Percentiles rank a stretch among this genome's conserved stretches.
Conservation (phyloP, 1,140 invertebrate species). For the Euborellia annulipes region DNA sequence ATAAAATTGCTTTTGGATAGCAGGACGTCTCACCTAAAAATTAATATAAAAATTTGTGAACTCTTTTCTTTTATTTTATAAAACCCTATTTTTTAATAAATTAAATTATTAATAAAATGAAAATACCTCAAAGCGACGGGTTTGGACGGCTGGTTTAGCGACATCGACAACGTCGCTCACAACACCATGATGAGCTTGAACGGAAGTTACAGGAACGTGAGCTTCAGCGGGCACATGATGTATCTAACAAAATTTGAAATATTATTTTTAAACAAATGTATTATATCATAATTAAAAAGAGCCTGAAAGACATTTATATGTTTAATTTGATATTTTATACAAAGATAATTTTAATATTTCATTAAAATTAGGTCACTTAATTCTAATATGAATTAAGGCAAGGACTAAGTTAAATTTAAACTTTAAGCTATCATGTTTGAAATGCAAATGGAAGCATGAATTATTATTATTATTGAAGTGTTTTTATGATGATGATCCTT, state of each 20-base stretch:
- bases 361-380: not conserved
- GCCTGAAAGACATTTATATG: slow-evolving; percentile 2
- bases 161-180: slow-evolving; percentile 29
- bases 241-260: slow-evolving; percentile 30
- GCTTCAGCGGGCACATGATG: slow-evolving; percentile 32
- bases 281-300: slow-evolving; percentile 21
- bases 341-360: not conserved
- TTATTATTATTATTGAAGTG: too few relatives aligned
- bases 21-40: slow-evolving; percentile 39
- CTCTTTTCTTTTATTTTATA: not conserved
- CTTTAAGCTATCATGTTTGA: too few relatives aligned
- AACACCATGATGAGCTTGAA: slow-evolving; percentile 32
- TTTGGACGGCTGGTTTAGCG: slow-evolving; percentile 32
- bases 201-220: slow-evolving; percentile 33
- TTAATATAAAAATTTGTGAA: not conserved
- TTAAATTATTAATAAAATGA: not conserved
- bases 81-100: not conserved
- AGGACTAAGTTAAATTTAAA: too few relatives aligned
- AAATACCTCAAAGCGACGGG: slow-evolving; percentile 29
- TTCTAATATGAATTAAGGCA: too few relatives aligned
- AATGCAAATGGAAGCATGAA: too few relatives aligned
- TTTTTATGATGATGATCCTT: too few relatives aligned
- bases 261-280: slow-evolving; percentile 20
- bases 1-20: slow-evolving; percentile 47
- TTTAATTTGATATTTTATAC: not conserved